A percentile compares a stretch with the other conserved stretches of the same genome.
Evolutionary conservation across 2,113 vertebrate species (phyloP).

Genomic region (Carassius gibelio): DNA sequence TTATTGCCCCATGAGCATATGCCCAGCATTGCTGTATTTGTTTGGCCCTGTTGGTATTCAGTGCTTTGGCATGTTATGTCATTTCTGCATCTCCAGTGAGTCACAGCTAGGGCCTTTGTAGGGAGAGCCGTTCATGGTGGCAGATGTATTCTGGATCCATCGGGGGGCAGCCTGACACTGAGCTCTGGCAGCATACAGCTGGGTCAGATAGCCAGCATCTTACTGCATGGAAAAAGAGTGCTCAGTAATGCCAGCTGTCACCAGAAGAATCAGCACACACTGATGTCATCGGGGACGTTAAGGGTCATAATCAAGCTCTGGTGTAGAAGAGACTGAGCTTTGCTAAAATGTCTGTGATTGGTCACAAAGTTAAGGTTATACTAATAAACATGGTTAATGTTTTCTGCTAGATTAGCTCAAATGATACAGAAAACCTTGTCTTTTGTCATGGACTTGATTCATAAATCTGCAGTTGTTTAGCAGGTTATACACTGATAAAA

Average conservation of each 20-base stretch:
- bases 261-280: background rate
- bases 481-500: conserved; percentile 2
- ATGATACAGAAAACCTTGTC: background rate
- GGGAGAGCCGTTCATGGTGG: background rate
- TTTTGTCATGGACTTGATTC: background rate
- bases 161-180: conserved; percentile 48
- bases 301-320: background rate
- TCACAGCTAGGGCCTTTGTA: background rate
- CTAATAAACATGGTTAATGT: background rate
- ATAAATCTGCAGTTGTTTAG: background rate
- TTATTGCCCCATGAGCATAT: conserved; percentile 9
- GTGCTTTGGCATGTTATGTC: background rate
- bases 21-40: background rate
- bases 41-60: background rate
- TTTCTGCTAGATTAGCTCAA: background rate
- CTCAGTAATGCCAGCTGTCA: conserved; percentile 22
- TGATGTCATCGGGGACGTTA: background rate
- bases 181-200: conserved; percentile 23
- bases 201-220: conserved; percentile 47
- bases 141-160: conserved; percentile 33
- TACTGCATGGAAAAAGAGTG: conserved; percentile 20
- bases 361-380: background rate
- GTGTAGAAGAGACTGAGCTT: background rate
- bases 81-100: conserved; percentile 10
- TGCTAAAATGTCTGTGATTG: background rate